These are phyloP conservation scores for Argyresthia goedartella DNA, from an alignment of 2,888 invertebrate species.

Conservation along the genomic window DNA sequence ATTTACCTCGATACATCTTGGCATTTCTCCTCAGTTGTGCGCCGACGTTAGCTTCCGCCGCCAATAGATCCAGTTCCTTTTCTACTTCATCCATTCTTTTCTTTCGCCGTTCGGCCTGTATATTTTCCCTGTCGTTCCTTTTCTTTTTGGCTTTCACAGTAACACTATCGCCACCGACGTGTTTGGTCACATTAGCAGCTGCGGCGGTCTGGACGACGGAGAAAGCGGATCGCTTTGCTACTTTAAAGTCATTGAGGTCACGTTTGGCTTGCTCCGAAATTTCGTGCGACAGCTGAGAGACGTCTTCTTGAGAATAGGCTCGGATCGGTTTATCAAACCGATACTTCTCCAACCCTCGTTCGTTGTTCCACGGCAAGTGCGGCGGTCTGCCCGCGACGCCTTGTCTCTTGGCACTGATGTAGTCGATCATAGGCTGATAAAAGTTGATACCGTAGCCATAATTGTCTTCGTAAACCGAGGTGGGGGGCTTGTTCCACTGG, in stretches of 20 bases:
- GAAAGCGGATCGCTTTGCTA: conserved; percentile 72
- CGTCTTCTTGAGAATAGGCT: conserved; percentile 77
- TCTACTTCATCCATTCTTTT: conserved; percentile 56
- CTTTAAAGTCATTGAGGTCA: conserved; percentile 72
- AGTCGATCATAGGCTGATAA: conserved; percentile 91
- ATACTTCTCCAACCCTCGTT: conserved; percentile 77
- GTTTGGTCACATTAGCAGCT: conserved; percentile 74
- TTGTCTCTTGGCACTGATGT: conserved; percentile 78
- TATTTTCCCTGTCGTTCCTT: conserved; percentile 44
- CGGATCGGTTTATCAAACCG: conserved; percentile 74
- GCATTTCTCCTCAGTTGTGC: conserved; percentile 66
- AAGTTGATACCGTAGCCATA: conserved; percentile 87
- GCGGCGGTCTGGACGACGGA: conserved; percentile 74
- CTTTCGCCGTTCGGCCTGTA: conserved; percentile 49
- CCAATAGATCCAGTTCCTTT: conserved; percentile 43
- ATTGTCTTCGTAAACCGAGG: conserved; percentile 83
- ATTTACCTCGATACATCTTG: conserved; percentile 78
- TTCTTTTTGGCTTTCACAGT: conserved; percentile 61
- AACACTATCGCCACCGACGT: conserved; percentile 70
- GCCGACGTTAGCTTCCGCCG: conserved; percentile 54
- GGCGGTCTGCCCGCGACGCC: conserved; percentile 60
- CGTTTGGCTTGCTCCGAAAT: conserved; percentile 78
- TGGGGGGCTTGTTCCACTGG: conserved; percentile 72
- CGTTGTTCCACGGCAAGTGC: conserved; percentile 81
- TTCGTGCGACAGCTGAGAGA: conserved; percentile 75